Evolutionary conservation across 2,888 invertebrate genomes (phyloP), one percentile per base, ranked within the genome.

Genomic region (Asteroscopus sphinx): DNA sequence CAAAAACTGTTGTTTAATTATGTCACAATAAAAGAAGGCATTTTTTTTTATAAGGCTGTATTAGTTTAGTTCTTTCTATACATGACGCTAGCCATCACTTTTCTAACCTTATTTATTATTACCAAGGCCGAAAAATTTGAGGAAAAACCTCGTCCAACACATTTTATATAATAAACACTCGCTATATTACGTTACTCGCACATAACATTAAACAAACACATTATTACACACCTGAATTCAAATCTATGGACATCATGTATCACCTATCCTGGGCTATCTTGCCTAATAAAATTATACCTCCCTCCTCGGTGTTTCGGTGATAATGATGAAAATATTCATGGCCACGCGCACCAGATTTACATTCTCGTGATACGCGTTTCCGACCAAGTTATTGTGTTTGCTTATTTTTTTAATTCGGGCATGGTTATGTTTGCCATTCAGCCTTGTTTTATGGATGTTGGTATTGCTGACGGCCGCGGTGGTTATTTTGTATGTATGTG

Each of bases 251-350:
- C 7, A 33, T 25, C 11, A 16, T 40, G 16, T n/a, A 32, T 35
- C 21, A 15, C 13, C 9, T 4, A 39, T 47, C 21, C 42, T 15
- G 16, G 15, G 30, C 15, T 16, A 33, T 25, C 36, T 32, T 37
- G 13, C 32, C 40, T 52, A 67, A 61, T 63, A 54, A 66, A 69
- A 66, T 64, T 63, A 69, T 63, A 48, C 56, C 53, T 48, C 53
- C 42, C 53, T 49, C 44, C 44, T 59, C 13, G 39, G 21, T 68
- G 54, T 48, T 55, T 76, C 32, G 53, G 68, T 68, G 64, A 60
- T 74, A 80, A 83, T 78, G 69, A 79, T 73, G 76, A 81, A 80
- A 79, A 84, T 86, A 86, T 86, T 86, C 83, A 80, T 79, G 70
- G 67, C 79, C 85, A 85, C 83, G 86, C 77, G 76, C 77, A 39